phyloP scores from a whole-genome alignment of 1,140 invertebrate genomes.

The Trichomalopsis sarcophagae region DNA sequence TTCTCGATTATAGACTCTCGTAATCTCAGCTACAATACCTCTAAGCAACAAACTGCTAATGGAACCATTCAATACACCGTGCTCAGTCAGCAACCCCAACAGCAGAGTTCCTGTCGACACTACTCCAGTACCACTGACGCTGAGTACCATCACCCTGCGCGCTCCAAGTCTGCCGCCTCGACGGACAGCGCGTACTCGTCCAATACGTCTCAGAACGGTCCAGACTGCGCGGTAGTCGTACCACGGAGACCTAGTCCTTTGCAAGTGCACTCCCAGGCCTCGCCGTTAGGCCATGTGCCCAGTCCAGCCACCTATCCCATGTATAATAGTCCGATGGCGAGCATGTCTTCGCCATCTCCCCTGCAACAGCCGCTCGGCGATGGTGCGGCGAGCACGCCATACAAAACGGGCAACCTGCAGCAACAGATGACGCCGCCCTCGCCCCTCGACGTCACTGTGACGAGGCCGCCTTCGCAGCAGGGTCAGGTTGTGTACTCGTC shows the following conservation, averaged over 20 bases:
- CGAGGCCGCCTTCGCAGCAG: slow-evolving; percentile 78
- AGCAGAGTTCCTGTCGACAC: slow-evolving; percentile 76
- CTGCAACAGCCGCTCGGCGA: slow-evolving; percentile 79
- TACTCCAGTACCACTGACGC: slow-evolving; percentile 78
- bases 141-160: slow-evolving; percentile 78
- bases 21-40: slow-evolving; percentile 75
- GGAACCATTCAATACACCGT: slow-evolving; percentile 68
- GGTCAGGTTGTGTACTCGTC: slow-evolving; percentile 82
- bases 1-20: slow-evolving; percentile 84
- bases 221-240: slow-evolving; percentile 80
- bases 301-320: slow-evolving; percentile 85
- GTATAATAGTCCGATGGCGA: slow-evolving; percentile 86
- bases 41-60: slow-evolving; percentile 66
- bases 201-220: slow-evolving; percentile 78
- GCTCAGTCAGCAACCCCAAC: slow-evolving; percentile 61
- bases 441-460: slow-evolving; percentile 81
- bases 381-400: slow-evolving; percentile 67
- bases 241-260: slow-evolving; percentile 82
- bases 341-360: slow-evolving; percentile 80
- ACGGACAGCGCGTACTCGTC: slow-evolving; percentile 79
- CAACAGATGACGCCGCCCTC: slow-evolving; percentile 80
- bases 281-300: slow-evolving; percentile 80
- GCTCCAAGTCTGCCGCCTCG: slow-evolving; percentile 80
- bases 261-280: slow-evolving; percentile 80
- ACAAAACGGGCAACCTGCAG: slow-evolving; percentile 65